Evolutionary conservation across 1,140 invertebrate genomes (phyloP).

Genomic region (Nomia melanderi): DNA sequence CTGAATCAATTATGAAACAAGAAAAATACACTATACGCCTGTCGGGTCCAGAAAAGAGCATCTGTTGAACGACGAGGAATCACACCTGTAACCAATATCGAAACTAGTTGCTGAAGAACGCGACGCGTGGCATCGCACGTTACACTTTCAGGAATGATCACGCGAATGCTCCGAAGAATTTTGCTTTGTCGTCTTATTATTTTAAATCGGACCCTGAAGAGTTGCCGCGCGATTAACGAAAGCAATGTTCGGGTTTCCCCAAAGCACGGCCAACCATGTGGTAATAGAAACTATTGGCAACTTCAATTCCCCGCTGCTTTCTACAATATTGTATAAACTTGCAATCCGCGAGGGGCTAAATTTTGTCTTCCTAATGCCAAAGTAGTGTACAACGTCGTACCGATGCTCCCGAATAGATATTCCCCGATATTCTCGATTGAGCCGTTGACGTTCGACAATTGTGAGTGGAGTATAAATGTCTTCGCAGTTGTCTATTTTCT

Average conservation of each 20-base stretch:
- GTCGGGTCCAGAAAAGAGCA: no score
- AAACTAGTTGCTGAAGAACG: no score
- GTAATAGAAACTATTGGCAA: constrained; percentile 36
- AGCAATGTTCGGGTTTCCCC: constrained; percentile 29
- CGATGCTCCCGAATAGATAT: neutral
- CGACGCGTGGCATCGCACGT: no score
- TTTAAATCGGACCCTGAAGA: constrained; percentile 31
- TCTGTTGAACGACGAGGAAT: no score
- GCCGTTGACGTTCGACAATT: no score
- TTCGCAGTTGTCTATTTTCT: no score
- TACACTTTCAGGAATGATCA: neutral
- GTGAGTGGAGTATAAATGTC: no score
- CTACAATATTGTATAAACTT: constrained; percentile 49
- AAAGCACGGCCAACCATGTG: neutral
- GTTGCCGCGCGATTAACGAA: constrained; percentile 24
- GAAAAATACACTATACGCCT: no score
- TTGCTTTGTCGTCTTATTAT: constrained; percentile 35
- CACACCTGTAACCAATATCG: no score
- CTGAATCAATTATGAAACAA: no score
- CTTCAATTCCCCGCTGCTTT: constrained; percentile 35
- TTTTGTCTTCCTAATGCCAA: constrained; percentile 35
- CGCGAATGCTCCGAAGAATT: neutral
- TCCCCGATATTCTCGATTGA: no score
- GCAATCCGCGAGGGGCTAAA: constrained; percentile 24
- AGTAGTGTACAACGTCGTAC: constrained; percentile 17